Evolutionary conservation across 1,140 invertebrate species (phyloP), one percentile per base, ranked within the genome.

Genomic region (Aphelinus atriplicis): DNA sequence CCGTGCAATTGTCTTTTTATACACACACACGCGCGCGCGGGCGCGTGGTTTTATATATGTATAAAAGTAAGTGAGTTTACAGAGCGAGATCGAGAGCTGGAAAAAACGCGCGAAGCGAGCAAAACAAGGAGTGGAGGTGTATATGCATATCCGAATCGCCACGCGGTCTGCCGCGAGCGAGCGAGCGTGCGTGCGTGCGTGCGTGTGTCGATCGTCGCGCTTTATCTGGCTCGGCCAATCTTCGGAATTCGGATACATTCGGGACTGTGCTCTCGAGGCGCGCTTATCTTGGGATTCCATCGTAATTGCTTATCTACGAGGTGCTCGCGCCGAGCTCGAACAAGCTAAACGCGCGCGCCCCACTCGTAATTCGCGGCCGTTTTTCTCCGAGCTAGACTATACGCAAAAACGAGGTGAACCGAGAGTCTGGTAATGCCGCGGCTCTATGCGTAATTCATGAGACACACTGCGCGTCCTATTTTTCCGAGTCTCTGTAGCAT

Each of bases 251-350:
- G 82, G 81, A 82, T 26, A 26, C 26, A 26, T 82, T 83, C 82
- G 78, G 4, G 62, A 51, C 48, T 46, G 45, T 79, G 4, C 51
- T 9, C 51, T 53, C 51, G 4, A 9, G 51, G 43, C 0, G 47
- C 10, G 4, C 73, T 79, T 86, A 85, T 85, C 84, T 79, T 61
- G 73, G 80, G 76, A 84, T 86, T 84, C 83, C 83, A 86, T 86
- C 84, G 82, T 85, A 86, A 86, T 86, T 84, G 83, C 81, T 86
- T 84, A 86, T 85, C 83, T 85, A 84, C 81, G 81, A 84, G 82
- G 79, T 82, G 77, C 71, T 77, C 77, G 72, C 70, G 75, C 77
- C 26, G 73, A 73, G 71, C 56, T 61, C 71, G 69, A 65, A 65
- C 74, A 57, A 63, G 63, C 76, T 67, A 65, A 79, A 76, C 75